Evolutionary conservation across 2,113 vertebrate species (phyloP), one percentile per base, ranked within the genome.

Genomic region (Axis porcinus): DNA sequence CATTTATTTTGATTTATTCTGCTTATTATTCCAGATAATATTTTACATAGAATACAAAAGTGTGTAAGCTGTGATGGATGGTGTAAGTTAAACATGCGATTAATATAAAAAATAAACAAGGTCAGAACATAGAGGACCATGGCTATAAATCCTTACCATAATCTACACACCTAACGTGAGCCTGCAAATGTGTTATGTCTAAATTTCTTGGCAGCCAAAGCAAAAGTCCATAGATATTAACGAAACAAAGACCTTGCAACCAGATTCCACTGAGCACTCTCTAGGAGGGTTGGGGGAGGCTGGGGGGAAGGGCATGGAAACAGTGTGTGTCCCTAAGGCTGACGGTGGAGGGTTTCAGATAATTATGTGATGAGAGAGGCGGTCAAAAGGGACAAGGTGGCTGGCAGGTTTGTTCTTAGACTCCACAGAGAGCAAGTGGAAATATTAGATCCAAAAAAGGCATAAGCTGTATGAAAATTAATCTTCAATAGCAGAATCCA

Each of bases 1-100:
- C n/a, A 89, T 85, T 97, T 85, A 47, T 60, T 95, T 92, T 70
- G 3, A 83, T 92, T 67, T 96, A 60, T 89, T 91, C 33, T 30
- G 45, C 25, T 40, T 88, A 89, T 90, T 83, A 58, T 95, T 88
- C 17, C 36, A 92, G 52, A 90, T 7, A 96, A 17, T 10, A 62
- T 57, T 96, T 89, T 43, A 79, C 27, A 45, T 43, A 78, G 7
- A 87, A 83, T n/a, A 36, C n/a, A 60, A 89, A 86, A 25, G 2
- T 50, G 36, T 87, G 12, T 27, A 87, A 89, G 7, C 7, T 33
- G 17, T 52, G 5, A 86, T 27, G 27, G 19, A 36, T 17, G 33
- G 7, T n/a, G 1, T 25, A 86, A 70, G 4, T 54, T 40, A 97
- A 60, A 60, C 36, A 3, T 17, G 10, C 52, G 47, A 79, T 28